Conservation (phyloP, 2,888 invertebrate genomes). For the Noctua janthe region DNA sequence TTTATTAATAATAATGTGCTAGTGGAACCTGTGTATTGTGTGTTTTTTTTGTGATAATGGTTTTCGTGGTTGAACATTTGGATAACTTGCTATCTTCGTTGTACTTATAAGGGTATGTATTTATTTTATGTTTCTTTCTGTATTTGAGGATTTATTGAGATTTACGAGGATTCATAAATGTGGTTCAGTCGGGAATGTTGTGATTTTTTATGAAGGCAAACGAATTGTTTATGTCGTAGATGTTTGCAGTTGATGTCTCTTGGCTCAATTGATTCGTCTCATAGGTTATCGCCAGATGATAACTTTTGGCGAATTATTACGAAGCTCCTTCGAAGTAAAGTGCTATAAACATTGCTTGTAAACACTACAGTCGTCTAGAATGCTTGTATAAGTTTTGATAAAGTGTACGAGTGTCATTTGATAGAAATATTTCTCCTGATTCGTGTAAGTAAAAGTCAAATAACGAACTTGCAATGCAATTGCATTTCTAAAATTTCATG, state of each 20-base stretch:
- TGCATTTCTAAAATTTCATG: constrained; percentile 33
- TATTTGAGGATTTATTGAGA: constrained; percentile 74
- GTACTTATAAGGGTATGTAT: constrained; percentile 88
- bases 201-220: constrained; percentile 36
- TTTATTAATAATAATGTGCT: constrained; percentile 84
- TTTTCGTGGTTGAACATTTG: constrained; percentile 85
- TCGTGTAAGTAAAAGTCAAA: constrained; percentile 29
- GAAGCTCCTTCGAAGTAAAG: constrained; percentile 50
- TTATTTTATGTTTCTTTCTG: constrained; percentile 83
- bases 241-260: constrained; percentile 44
- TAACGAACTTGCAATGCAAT: constrained; percentile 26
- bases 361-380: constrained; percentile 9
- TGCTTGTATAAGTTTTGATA: constrained; percentile 18
- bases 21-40: constrained; percentile 87
- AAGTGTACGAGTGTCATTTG: constrained; percentile 12
- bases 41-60: constrained; percentile 87
- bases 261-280: constrained; percentile 64
- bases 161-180: constrained; percentile 59
- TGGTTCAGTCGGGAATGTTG: constrained; percentile 40
- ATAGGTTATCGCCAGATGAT: constrained; percentile 86
- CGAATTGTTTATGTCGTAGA: constrained; percentile 33
- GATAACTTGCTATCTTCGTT: constrained; percentile 83
- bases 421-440: constrained; percentile 24
- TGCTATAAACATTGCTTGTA: constrained; percentile 41
- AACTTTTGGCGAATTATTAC: constrained; percentile 74